phyloP scores from a whole-genome alignment of 2,888 invertebrate species.

The Bedellia somnulentella region DNA sequence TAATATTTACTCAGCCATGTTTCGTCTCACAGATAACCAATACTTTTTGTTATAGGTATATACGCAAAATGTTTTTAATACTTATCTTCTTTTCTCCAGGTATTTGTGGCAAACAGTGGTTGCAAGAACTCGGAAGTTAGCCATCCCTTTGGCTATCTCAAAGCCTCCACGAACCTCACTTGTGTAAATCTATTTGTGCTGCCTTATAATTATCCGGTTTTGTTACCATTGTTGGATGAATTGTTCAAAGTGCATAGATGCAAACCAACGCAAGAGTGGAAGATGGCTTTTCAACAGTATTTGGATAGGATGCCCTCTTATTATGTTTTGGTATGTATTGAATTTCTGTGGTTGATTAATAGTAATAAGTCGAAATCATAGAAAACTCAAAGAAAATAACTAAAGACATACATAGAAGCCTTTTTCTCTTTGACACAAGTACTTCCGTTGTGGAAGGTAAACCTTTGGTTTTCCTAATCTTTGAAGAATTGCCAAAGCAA shows the following conservation, averaged over 20 bases:
- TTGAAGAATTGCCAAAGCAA: too few relatives aligned
- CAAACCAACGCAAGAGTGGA: slow-evolving; percentile 92
- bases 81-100: too few relatives aligned
- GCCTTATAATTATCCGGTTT: slow-evolving; percentile 97
- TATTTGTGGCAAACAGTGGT: slow-evolving; percentile 88
- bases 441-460: too few relatives aligned
- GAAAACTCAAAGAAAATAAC: too few relatives aligned
- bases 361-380: too few relatives aligned
- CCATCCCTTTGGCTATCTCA: slow-evolving; percentile 96
- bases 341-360: slow-evolving; percentile 1
- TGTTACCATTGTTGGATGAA: slow-evolving; percentile 91
- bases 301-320: slow-evolving; percentile 96
- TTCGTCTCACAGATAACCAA: too few relatives aligned
- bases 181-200: slow-evolving; percentile 96
- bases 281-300: slow-evolving; percentile 90
- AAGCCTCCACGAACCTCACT: slow-evolving; percentile 90
- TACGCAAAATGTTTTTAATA: too few relatives aligned
- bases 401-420: too few relatives aligned
- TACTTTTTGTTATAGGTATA: too few relatives aligned
- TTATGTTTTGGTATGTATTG: slow-evolving; percentile 71
- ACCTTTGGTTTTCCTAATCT: slow-evolving; percentile 1
- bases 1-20: too few relatives aligned
- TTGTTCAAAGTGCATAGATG: slow-evolving; percentile 89
- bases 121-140: slow-evolving; percentile 80
- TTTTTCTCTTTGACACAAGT: too few relatives aligned